Conservation (phyloP, 1,140 invertebrate genomes). For the Neotoxoptera formosana region DNA sequence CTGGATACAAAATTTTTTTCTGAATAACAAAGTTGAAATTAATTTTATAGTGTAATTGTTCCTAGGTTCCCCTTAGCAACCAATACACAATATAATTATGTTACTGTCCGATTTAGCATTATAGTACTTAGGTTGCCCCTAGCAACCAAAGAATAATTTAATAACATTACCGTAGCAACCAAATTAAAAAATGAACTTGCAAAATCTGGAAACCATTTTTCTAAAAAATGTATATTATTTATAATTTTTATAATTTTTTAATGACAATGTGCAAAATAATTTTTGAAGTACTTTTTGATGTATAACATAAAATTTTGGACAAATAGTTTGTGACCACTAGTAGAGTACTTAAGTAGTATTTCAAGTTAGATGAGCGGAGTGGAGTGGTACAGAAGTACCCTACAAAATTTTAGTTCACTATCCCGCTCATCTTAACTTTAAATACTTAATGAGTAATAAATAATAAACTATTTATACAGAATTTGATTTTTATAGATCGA, state of each 20-base stretch:
- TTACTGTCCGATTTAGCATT: neutral
- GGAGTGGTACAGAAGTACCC: too few relatives aligned
- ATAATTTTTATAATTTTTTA: neutral
- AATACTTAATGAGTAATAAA: too few relatives aligned
- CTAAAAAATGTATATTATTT: too few relatives aligned
- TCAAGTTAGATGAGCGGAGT: too few relatives aligned
- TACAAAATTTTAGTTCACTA: too few relatives aligned
- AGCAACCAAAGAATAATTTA: neutral
- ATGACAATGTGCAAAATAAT: too few relatives aligned
- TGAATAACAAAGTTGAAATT: neutral
- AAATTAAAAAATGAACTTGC: neutral
- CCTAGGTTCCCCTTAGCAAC: neutral
- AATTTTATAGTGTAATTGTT: neutral
- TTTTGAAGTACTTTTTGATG: neutral
- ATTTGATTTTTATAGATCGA: neutral
- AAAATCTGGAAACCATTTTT: neutral
- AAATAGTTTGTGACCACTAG: too few relatives aligned
- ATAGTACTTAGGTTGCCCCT: too few relatives aligned
- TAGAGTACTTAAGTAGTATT: too few relatives aligned
- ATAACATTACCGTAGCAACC: neutral
- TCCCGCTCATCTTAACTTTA: too few relatives aligned
- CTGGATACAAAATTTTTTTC: neutral
- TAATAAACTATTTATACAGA: neutral
- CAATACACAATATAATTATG: neutral
- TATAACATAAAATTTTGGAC: neutral